Evolutionary conservation across 1,140 invertebrate genomes (phyloP), one percentile per base, ranked within the genome.

Genomic region (Drosophila orosa): DNA sequence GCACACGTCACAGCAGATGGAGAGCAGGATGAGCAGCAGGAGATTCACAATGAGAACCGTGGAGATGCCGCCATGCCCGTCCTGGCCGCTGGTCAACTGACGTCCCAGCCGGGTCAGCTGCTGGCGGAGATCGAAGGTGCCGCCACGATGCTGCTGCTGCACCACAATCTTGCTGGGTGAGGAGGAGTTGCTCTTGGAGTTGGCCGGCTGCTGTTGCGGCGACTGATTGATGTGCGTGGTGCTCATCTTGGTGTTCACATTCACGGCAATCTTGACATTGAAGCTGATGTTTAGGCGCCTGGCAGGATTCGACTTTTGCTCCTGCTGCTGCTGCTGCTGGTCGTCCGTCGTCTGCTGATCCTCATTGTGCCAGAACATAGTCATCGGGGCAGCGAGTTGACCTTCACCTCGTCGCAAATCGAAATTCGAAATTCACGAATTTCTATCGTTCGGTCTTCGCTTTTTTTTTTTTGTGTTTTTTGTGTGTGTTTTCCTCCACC

Each of bases 261-360:
- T 87, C 3, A 87, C 83, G 22, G 83, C 76, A n/a, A 87, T 87
- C 78, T 87, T 87, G 3, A 87, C 72, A 80, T 89, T 89, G 27
- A 87, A 89, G 50, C 80, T 87, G 31, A 89, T 77, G 37, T 87
- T 89, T 6, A 87, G 54, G 6, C 84, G 76, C 29, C 47, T 79
- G 0, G 71, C 25, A n/a, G 56, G 48, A 37, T 6, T 54, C 0
- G 31, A 10, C 22, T 52, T 60, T 1, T 48, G 50, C 29, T 73
- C 31, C 8, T 55, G 37, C 8, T 58, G 58, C 31, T 66, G 39
- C 12, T 56, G 44, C 5, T 58, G 58, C 31, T 66, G 39, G 9
- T 56, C 39, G 7, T 61, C 47, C 25, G 58, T 40, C 19, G 58
- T 31, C 27, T 60, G 44, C 3, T 75, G 80, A 24, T 79, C 61